Evolutionary conservation across 2,113 vertebrate genomes (phyloP).

Genomic region (Ivindomyrus marchei): DNA sequence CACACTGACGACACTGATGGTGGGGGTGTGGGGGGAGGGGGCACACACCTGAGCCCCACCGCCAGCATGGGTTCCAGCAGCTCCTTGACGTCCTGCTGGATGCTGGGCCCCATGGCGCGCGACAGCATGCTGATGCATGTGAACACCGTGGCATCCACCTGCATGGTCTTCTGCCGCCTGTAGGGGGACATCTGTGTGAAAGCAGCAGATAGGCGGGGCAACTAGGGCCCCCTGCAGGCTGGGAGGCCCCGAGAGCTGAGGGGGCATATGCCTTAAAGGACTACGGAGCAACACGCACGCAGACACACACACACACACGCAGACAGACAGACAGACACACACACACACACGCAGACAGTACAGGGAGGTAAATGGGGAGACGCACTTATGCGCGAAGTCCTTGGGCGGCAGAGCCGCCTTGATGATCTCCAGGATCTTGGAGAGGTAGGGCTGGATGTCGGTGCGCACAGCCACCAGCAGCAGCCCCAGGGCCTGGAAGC

Average conservation of each 20-base stretch:
- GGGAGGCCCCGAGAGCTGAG: background rate
- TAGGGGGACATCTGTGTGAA: background rate
- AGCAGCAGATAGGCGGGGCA: too few relatives aligned
- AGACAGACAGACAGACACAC: too few relatives aligned
- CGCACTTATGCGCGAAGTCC: slow-evolving; percentile 97
- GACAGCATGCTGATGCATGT: slow-evolving; percentile 98
- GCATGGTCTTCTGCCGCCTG: slow-evolving; percentile 93
- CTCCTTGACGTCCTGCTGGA: slow-evolving; percentile 96
- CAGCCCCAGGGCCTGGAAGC: slow-evolving; percentile 90
- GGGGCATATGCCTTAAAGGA: background rate
- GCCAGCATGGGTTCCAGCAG: slow-evolving; percentile 95
- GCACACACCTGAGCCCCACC: slow-evolving; percentile 85
- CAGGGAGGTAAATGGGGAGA: background rate
- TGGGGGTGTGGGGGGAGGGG: too few relatives aligned
- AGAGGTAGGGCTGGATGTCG: slow-evolving; percentile 87
- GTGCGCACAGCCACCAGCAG: slow-evolving; percentile 87
- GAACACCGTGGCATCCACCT: slow-evolving; percentile 96
- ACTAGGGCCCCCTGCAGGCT: background rate
- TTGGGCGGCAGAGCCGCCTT: slow-evolving; percentile 91
- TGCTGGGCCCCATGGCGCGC: slow-evolving; percentile 88
- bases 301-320: background rate
- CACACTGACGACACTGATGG: too few relatives aligned
- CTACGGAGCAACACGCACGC: background rate
- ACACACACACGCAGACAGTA: background rate
- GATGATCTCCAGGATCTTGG: slow-evolving; percentile 92